phyloP scores from a whole-genome alignment of 2,113 vertebrate species.

The Cygnus buccinator region DNA sequence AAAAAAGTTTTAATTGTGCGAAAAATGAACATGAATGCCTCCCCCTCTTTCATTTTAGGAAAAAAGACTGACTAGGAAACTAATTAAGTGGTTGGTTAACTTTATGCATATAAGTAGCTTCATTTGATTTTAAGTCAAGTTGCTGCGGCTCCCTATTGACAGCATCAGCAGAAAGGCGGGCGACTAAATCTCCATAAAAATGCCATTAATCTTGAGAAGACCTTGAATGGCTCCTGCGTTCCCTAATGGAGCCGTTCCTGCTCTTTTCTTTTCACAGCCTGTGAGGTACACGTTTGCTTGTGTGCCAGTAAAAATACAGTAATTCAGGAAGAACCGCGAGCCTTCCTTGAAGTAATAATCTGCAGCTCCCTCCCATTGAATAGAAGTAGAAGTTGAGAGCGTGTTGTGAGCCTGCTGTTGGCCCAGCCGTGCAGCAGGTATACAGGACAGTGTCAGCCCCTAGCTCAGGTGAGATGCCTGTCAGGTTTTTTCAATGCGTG shows the following conservation, averaged over 20 bases:
- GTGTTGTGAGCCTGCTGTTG: background rate
- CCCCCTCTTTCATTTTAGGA: background rate
- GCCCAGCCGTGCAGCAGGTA: background rate
- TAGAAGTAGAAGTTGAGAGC: background rate
- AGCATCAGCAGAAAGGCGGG: background rate
- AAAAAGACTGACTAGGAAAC: background rate
- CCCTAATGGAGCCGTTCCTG: background rate
- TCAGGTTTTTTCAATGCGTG: background rate
- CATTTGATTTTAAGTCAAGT: background rate
- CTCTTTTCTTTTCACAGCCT: background rate
- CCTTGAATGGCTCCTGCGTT: background rate
- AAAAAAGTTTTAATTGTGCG: background rate
- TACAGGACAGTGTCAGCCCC: background rate
- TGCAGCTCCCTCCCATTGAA: background rate
- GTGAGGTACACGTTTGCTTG: background rate
- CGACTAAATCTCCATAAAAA: conserved; percentile 4
- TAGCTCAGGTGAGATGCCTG: background rate
- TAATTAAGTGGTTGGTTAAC: conserved; percentile 37
- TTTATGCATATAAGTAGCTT: conserved; percentile 6
- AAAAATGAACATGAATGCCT: background rate
- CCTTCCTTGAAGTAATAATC: background rate
- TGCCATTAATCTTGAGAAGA: background rate
- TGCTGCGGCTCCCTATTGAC: background rate
- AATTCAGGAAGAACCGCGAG: background rate
- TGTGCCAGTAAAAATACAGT: background rate